Base-by-base conservation (phyloP, 1,140 invertebrate genomes). In the Drosophila chauvacae region DNA sequence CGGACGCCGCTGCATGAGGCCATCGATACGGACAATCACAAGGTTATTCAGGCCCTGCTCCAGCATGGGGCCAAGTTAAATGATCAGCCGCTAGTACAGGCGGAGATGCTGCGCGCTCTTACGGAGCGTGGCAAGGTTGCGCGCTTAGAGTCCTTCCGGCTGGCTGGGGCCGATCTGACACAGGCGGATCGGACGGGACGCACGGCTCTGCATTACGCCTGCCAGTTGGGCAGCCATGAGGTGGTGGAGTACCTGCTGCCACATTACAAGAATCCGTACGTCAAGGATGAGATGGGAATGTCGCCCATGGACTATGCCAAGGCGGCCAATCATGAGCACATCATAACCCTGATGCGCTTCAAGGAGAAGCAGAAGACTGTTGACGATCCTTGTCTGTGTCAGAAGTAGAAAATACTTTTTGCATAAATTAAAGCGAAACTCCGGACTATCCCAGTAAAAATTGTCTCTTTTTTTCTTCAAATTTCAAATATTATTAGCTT, bases 141-240 rank as follows among this genome's bases (percentile, higher is more conserved):
- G 30, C 93, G 95, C 14, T 80, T 96, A 6, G 75, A 93, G 30
- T 95, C 95, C 0, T 96, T 94, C 71, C 73, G 92, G 4, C 28
- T 94, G 16, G 96, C 96, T 7, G 95, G 95, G 3, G 95, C 94
- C 2, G 93, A 96, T 92, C 74, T 96, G 0, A 94, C 93, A 2
- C 93, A 94, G 68, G 71, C 87, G 0, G 95, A 96, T 83, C 77
- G 93, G 18, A 94, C 93, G 1, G 95, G 94, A 37, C 91, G 95
- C 30, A 95, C 95, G 0, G 93, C 95, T 1, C 81, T 96, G 10
- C 95, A 96, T 81, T 79, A 94, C 35, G 95, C 94, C 4, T 93
- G 92, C 0, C 79, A 95, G 26, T 93, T 94, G 70, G 93, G 93
- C 42, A 90, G 93, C 3, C 28, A 47, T 3, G 53, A 87, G 14